Evolutionary conservation across 2,113 vertebrate genomes (phyloP), one percentile per base, ranked within the genome.

Genomic region (Dicentrarchus labrax): DNA sequence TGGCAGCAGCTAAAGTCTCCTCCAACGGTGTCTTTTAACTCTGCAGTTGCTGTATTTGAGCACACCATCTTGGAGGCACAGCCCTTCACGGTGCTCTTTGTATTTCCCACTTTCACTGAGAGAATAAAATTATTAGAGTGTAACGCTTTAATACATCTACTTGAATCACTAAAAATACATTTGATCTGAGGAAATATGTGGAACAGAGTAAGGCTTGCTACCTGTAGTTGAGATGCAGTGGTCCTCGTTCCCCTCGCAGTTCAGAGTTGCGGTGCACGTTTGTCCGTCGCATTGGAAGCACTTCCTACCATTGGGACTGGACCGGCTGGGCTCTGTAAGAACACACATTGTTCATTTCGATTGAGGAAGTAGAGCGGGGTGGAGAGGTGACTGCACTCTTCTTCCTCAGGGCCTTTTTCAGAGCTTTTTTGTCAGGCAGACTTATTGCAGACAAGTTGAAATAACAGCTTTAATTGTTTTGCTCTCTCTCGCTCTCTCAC

Each of bases 241-340:
- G 45, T 93, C 82, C 73, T 95, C 87, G 13, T 45, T 3, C 8
- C 89, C 86, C 10, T 56, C 43, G 30, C 94, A 95, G 24, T 50
- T 67, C 1, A 92, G 0, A 24, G 45, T 84, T 7, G 0, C 12
- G 0, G 6, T 76, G 84, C 93, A 94, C 0, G 0, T 4, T 8
- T 50, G 0, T 7, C 17, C 81, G 5, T 78, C 19, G 57, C 93
- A 94, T 3, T 0, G 1, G n/a, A 39, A 94, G 67, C 94, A 94
- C 69, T 69, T 88, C 21, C 51, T 88, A 8, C 93, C 91, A 84
- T 93, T 94, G 19, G 85, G 48, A n/a, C 0, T 11, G 13, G 43
- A 2, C n/a, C n/a, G 13, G 12, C 0, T 10, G 38, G 68, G 38
- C 0, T 38, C 92, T 93, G 86, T 22, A 50, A 84, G 8, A 71